Evolutionary conservation across 2,888 invertebrate species (phyloP), one percentile per base, ranked within the genome.

Genomic region (Lepidonotus clava): DNA sequence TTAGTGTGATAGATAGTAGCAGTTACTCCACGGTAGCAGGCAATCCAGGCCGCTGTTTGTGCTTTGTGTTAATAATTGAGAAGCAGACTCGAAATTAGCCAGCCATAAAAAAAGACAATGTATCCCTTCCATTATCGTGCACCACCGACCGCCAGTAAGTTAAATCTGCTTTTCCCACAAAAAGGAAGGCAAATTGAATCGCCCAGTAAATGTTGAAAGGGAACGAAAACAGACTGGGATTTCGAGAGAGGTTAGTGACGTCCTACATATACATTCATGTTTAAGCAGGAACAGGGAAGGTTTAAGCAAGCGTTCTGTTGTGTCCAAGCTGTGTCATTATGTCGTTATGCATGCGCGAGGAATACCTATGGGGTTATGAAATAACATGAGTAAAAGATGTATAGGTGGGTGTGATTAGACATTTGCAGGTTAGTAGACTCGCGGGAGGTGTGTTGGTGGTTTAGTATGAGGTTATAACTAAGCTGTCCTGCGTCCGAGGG

Each of bases 391-490:
- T 61, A 28, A 28, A 61, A 61, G 61, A 61, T 61, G 28, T 24
- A 76, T 14, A 76, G 38, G 11, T 21, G 32, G 38, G 76, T 34
- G 76, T 76, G 21, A 40, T 38, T 76, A 76, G 21, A 38, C 76
- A 76, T 76, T 76, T 76, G 1, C 36, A 76, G 21, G 41, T 40
- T 76, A 76, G 41, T 36, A 34, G 76, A 18, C 76, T 40, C 76
- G 4, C 2, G 76, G 41, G 76, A n/a, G 38, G 28, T 6, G 76
- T 76, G 41, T 40, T 21, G 18, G 76, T 76, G 36, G 38, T 76
- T 76, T 76, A 24, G 76, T 76, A 76, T 76, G 76, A 34, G 76
- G 76, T 76, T 76, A 38, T 76, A 76, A 40, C 76, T 76, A 76
- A 76, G 76, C 76, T 76, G 76, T 38, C 76, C 36, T 38, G 41